Conservation (phyloP, 2,888 invertebrate genomes). For the Philereme vetulata region DNA sequence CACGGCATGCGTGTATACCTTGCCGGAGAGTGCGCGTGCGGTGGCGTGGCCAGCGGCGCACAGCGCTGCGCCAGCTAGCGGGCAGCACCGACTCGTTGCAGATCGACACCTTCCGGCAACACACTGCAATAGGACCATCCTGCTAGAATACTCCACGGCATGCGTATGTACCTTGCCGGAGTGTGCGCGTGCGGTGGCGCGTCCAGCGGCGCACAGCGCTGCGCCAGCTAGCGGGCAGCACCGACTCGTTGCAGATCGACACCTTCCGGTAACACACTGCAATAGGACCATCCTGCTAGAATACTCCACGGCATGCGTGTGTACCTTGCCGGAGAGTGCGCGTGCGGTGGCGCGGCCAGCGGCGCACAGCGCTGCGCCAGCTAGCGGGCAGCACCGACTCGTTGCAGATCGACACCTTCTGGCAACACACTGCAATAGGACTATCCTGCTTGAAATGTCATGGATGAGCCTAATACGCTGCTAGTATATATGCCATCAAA, state of each 20-base stretch:
- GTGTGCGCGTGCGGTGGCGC: constrained; percentile 32
- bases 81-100: constrained; percentile 54
- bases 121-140: constrained; percentile 45
- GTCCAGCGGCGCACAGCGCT: constrained; percentile 51
- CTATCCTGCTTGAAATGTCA: no score
- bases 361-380: constrained; percentile 51
- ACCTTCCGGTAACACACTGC: constrained; percentile 52
- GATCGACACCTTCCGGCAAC: constrained; percentile 47
- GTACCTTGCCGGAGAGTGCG: constrained; percentile 23
- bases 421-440: constrained; percentile 46
- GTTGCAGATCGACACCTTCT: constrained; percentile 54
- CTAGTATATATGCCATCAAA: no score
- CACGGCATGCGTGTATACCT: no score
- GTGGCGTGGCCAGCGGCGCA: constrained; percentile 51
- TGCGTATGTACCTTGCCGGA: constrained; percentile 15
- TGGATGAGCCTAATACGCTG: no score
- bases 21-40: constrained; percentile 30
- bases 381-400: constrained; percentile 48
- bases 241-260: constrained; percentile 54
- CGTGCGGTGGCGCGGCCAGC: constrained; percentile 45
- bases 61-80: constrained; percentile 48
- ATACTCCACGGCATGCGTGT: no score
- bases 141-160: no score
- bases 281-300: no score
- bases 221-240: constrained; percentile 51